A percentile compares a stretch with the other conserved stretches of the same genome.
Conservation (phyloP, 2,888 invertebrate species). For the Monoplex corrugatus region DNA sequence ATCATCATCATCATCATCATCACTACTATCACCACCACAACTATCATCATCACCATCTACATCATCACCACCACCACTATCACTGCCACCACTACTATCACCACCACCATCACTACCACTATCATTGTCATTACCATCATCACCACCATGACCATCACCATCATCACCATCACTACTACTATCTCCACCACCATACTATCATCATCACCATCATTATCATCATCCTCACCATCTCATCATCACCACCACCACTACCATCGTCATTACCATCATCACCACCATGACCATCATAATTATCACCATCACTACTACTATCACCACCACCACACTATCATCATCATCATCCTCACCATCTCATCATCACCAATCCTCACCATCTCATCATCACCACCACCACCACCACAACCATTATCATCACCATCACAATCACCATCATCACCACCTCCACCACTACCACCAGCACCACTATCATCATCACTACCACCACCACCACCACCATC, state of each 20-base stretch:
- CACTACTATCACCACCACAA: background rate
- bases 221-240: background rate
- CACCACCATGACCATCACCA: too few species aligned
- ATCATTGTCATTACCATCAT: background rate
- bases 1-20: background rate
- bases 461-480: background rate
- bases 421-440: background rate
- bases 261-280: background rate
- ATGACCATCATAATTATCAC: background rate
- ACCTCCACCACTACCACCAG: background rate
- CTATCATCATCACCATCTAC: background rate
- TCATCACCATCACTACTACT: too few species aligned
- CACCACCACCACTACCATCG: background rate
- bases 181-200: too few species aligned
- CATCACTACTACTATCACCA: background rate
- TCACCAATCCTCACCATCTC: too few species aligned
- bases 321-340: constrained; percentile 62
- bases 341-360: background rate
- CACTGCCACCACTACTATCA: background rate
- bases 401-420: too few species aligned
- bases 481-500: background rate
- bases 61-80: background rate
- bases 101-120: background rate
- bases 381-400: too few species aligned
- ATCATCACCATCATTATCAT: background rate